These are phyloP conservation scores for Oreocharis arfaki DNA, from an alignment of 2,113 vertebrate genomes.

Conservation along the genomic window DNA sequence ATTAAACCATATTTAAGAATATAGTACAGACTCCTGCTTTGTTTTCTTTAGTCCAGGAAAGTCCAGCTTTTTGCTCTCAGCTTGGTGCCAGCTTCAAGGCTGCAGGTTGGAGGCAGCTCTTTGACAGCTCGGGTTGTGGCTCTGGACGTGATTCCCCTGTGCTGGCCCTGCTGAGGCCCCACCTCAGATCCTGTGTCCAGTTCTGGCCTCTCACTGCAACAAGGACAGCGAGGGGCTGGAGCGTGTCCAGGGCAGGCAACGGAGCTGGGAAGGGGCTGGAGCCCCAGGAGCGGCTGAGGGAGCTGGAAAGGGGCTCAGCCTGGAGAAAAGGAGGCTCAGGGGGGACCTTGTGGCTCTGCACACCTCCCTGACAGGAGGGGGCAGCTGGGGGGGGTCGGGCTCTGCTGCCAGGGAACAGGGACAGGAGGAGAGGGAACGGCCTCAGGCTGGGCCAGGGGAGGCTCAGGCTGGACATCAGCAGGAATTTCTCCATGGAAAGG, in stretches of 20 bases:
- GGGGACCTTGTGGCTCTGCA: background rate
- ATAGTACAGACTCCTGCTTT: constrained; percentile 71
- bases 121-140: background rate
- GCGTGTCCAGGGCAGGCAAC: background rate
- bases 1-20: constrained; percentile 92
- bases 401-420: background rate
- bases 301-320: background rate
- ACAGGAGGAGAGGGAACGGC: background rate
- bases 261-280: background rate
- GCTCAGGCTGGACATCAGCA: background rate
- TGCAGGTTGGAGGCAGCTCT: background rate
- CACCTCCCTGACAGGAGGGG: background rate
- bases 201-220: background rate
- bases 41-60: background rate
- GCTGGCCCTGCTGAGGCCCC: background rate
- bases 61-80: background rate
- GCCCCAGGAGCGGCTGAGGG: background rate
- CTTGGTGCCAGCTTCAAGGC: background rate
- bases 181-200: background rate
- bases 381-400: background rate
- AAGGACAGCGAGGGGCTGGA: background rate
- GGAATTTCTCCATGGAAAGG: background rate
- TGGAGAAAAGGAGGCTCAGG: background rate
- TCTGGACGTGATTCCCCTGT: background rate
- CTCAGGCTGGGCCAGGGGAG: background rate